These are phyloP conservation scores for Sebastes diaconus DNA, from an alignment of 2,797 vertebrate species.

Conservation along the genomic window DNA sequence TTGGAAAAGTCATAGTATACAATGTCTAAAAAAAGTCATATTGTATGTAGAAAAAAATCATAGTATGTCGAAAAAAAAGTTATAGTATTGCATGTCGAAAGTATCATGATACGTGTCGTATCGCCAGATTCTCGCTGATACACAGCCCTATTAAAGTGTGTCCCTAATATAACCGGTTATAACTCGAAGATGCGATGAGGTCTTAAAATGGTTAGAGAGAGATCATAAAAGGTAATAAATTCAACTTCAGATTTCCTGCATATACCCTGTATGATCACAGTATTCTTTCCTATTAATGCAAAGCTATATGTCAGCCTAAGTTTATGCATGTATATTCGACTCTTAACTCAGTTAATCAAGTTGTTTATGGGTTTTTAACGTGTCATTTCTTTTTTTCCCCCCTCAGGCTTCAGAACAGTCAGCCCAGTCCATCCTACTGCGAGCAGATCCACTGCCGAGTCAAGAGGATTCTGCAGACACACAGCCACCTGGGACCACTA, in stretches of 20 bases:
- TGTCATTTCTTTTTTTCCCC: background rate
- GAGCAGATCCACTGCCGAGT: slow-evolving; percentile 93
- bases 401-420: slow-evolving; percentile 84
- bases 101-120: too few relatives aligned
- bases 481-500: slow-evolving; percentile 78
- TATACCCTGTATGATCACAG: background rate
- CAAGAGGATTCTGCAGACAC: slow-evolving; percentile 90
- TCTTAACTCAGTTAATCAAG: background rate
- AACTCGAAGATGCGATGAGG: too few relatives aligned
- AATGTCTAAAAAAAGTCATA: too few relatives aligned
- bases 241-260: too few relatives aligned
- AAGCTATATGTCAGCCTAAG: background rate
- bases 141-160: too few relatives aligned
- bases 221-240: too few relatives aligned
- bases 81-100: background rate
- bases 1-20: too few relatives aligned
- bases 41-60: background rate
- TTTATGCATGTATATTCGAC: background rate
- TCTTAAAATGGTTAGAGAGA: too few relatives aligned
- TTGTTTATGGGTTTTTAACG: background rate
- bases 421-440: slow-evolving; percentile 84
- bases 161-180: too few relatives aligned
- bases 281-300: background rate
- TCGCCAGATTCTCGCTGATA: too few relatives aligned
- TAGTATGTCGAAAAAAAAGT: background rate